These are phyloP conservation scores for Anoplolepis gracilipes DNA, from an alignment of 1,140 invertebrate genomes.

Conservation along the genomic window DNA sequence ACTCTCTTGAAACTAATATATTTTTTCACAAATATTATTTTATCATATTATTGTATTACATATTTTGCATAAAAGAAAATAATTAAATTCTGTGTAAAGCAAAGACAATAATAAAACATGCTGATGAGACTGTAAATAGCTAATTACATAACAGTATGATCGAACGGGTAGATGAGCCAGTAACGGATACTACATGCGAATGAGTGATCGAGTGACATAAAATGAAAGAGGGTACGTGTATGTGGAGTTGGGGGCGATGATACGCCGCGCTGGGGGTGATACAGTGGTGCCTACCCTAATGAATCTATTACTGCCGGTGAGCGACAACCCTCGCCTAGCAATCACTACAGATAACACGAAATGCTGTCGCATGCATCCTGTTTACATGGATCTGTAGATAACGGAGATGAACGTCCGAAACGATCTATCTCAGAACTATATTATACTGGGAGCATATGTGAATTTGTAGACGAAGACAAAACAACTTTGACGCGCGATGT, in stretches of 20 bases:
- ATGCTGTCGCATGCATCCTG: slow-evolving; percentile 57
- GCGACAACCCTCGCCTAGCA: slow-evolving; percentile 72
- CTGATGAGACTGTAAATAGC: not conserved
- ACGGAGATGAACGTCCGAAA: slow-evolving; percentile 55
- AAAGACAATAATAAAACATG: not conserved
- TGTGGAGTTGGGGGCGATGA: slow-evolving; percentile 55
- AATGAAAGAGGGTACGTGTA: slow-evolving; percentile 62
- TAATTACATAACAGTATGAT: slow-evolving; percentile 24
- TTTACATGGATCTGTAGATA: slow-evolving; percentile 43
- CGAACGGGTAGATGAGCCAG: slow-evolving; percentile 22
- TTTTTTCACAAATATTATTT: not conserved
- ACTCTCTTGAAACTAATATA: not conserved
- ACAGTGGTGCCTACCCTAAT: slow-evolving; percentile 75
- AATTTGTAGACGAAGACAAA: not conserved
- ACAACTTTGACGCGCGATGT: not conserved
- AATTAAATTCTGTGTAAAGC: not conserved
- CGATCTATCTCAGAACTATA: slow-evolving; percentile 18
- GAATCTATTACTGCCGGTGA: slow-evolving; percentile 79
- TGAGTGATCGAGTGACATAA: slow-evolving; percentile 60
- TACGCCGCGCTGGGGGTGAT: slow-evolving; percentile 58
- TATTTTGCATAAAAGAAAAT: not conserved
- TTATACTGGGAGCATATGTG: not conserved
- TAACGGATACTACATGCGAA: slow-evolving; percentile 50
- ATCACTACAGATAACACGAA: slow-evolving; percentile 77
- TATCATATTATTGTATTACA: not conserved